Conservation (phyloP, 2,888 invertebrate species). For the Drosophila meridiana region DNA sequence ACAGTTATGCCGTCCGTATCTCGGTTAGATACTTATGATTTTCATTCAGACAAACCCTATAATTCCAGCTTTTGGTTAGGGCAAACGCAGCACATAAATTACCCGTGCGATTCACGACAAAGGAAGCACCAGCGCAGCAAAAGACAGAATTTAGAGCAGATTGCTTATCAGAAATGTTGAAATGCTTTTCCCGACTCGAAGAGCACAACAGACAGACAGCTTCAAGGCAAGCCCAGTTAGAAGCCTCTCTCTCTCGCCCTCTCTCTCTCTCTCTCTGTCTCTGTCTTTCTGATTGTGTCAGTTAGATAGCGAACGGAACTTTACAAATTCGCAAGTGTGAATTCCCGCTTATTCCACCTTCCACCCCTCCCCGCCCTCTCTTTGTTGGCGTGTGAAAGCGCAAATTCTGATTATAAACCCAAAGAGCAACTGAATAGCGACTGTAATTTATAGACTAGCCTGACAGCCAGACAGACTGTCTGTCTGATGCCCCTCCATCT, state of each 20-base stretch:
- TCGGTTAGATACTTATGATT: conserved; percentile 10
- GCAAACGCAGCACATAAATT: conserved; percentile 53
- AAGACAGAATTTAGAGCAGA: conserved; percentile 71
- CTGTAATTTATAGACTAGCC: conserved; percentile 72
- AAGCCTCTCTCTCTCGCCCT: conserved; percentile 22
- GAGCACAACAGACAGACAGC: conserved; percentile 4
- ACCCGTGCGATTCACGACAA: conserved; percentile 44
- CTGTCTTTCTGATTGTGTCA: conserved; percentile 66
- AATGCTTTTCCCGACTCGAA: conserved; percentile 24
- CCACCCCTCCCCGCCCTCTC: conserved; percentile 14
- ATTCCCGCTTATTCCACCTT: conserved; percentile 20
- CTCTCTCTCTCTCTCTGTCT: conserved; percentile 6
- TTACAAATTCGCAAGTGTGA: conserved; percentile 50
- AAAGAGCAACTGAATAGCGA: conserved; percentile 56
- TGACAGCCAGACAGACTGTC: conserved; percentile 17
- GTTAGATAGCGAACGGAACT: conserved; percentile 62
- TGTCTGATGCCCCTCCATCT: conserved; percentile 46
- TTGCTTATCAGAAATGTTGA: conserved; percentile 58
- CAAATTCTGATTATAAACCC: conserved; percentile 76
- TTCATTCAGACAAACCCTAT: background rate
- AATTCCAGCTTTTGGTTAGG: background rate
- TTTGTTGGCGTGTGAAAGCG: conserved; percentile 72
- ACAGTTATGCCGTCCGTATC: background rate
- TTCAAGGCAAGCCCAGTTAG: conserved; percentile 57
- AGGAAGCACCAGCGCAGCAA: conserved; percentile 58